A percentile compares a stretch with the other conserved stretches of the same genome.
phyloP scores from a whole-genome alignment of 2,797 vertebrate genomes.

The Cephalopachus bancanus region DNA sequence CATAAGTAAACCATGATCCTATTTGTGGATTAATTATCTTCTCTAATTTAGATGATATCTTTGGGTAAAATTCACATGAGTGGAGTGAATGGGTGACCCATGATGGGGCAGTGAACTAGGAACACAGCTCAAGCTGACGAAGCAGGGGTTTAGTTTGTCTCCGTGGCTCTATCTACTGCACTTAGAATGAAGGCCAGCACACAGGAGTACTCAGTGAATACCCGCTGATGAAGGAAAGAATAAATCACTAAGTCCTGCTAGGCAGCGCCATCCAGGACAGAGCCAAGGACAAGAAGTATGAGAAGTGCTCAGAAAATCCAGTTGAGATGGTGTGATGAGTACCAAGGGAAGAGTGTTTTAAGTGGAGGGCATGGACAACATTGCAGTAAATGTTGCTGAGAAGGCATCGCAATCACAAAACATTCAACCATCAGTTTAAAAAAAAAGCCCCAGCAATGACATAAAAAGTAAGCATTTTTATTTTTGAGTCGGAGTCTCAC shows the following conservation, averaged over 20 bases:
- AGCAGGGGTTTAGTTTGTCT: neutral
- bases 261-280: neutral
- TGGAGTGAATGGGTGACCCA: neutral
- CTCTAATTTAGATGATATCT: neutral
- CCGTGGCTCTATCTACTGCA: fast-evolving
- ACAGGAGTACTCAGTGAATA: neutral
- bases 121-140: fast-evolving
- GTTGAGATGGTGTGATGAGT: fast-evolving
- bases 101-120: neutral
- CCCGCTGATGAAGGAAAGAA: neutral
- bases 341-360: neutral
- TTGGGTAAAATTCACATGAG: neutral
- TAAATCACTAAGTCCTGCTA: neutral
- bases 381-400: neutral
- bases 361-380: neutral
- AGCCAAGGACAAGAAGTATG: neutral
- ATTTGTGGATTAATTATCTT: neutral
- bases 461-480: neutral
- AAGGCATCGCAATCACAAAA: neutral
- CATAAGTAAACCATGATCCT: neutral
- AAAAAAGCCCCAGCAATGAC: neutral
- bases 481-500: no score
- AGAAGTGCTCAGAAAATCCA: neutral
- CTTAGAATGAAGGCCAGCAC: neutral
- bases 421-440: neutral